Evolutionary conservation across 1,140 invertebrate species (phyloP).

Genomic region (Ceratina japonica): DNA sequence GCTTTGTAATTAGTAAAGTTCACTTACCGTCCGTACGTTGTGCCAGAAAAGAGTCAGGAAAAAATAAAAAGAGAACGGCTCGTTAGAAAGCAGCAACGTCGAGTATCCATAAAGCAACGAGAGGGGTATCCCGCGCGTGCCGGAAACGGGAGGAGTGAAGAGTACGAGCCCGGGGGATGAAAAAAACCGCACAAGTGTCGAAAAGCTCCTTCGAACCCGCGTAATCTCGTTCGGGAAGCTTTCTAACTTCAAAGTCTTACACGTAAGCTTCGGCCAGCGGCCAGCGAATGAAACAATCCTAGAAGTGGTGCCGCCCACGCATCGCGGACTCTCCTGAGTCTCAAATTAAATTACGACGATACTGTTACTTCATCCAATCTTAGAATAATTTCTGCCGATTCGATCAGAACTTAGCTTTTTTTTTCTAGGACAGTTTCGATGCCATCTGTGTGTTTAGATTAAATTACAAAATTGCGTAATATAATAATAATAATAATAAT

Average conservation of each 20-base stretch:
- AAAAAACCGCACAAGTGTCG: slow-evolving; percentile 66
- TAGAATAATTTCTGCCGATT: neutral
- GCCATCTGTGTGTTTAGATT: too few species aligned
- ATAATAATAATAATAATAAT: too few species aligned
- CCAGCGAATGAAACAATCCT: slow-evolving; percentile 44
- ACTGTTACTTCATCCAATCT: neutral
- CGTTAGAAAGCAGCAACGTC: neutral
- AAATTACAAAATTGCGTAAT: too few species aligned
- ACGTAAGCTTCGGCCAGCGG: slow-evolving; percentile 53
- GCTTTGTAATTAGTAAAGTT: slow-evolving; percentile 48
- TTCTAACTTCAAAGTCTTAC: slow-evolving; percentile 65
- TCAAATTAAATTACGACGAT: slow-evolving; percentile 37
- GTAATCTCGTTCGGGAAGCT: slow-evolving; percentile 70
- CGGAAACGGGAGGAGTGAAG: neutral
- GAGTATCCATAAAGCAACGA: slow-evolving; percentile 5
- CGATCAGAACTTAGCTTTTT: too few species aligned
- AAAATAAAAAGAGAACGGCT: neutral
- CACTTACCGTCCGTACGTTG: neutral
- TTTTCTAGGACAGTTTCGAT: too few species aligned
- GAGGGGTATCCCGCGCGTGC: neutral
- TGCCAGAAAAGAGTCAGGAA: neutral
- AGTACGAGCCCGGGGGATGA: slow-evolving; percentile 37
- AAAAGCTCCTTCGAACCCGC: slow-evolving; percentile 46
- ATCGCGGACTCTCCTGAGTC: neutral
- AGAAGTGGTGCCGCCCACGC: slow-evolving; percentile 1